phyloP scores from a whole-genome alignment of 2,797 vertebrate species.

The Rhynchonycteris naso region DNA sequence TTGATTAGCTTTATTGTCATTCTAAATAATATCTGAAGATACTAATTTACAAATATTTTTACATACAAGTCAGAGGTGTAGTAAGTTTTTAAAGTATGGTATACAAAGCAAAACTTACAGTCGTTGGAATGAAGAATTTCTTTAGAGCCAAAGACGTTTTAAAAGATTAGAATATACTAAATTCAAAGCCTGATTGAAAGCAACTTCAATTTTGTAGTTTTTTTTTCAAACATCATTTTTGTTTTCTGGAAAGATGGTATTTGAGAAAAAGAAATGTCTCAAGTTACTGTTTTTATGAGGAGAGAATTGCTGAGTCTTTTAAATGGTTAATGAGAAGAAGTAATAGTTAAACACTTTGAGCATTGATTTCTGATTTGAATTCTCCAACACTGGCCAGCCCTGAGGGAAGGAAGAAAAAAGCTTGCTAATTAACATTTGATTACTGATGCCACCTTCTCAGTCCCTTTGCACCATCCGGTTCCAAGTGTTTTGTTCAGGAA shows the following conservation, averaged over 20 bases:
- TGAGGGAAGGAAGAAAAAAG: slow-evolving; percentile 57
- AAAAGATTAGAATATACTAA: slow-evolving; percentile 46
- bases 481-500: slow-evolving; percentile 73
- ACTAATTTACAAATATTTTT: slow-evolving; percentile 35
- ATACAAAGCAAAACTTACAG: slow-evolving; percentile 54
- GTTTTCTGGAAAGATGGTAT: slow-evolving; percentile 72
- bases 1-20: slow-evolving; percentile 59
- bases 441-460: slow-evolving; percentile 80
- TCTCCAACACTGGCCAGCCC: slow-evolving; percentile 74
- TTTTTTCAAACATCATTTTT: slow-evolving; percentile 67
- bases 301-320: slow-evolving; percentile 72
- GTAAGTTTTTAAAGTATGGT: slow-evolving; percentile 38
- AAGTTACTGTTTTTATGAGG: slow-evolving; percentile 79
- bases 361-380: slow-evolving; percentile 78
- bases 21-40: slow-evolving; percentile 13
- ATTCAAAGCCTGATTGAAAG: slow-evolving; percentile 65
- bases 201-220: slow-evolving; percentile 62
- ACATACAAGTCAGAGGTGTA: slow-evolving; percentile 10
- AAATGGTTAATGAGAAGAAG: slow-evolving; percentile 74
- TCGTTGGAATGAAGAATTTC: slow-evolving; percentile 54
- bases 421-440: slow-evolving; percentile 78
- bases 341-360: slow-evolving; percentile 75
- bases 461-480: slow-evolving; percentile 73
- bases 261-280: slow-evolving; percentile 71
- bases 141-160: slow-evolving; percentile 50